These are phyloP conservation scores for Aeoliscus strigatus DNA, from an alignment of 2,797 vertebrate genomes.

Conservation along the genomic window DNA sequence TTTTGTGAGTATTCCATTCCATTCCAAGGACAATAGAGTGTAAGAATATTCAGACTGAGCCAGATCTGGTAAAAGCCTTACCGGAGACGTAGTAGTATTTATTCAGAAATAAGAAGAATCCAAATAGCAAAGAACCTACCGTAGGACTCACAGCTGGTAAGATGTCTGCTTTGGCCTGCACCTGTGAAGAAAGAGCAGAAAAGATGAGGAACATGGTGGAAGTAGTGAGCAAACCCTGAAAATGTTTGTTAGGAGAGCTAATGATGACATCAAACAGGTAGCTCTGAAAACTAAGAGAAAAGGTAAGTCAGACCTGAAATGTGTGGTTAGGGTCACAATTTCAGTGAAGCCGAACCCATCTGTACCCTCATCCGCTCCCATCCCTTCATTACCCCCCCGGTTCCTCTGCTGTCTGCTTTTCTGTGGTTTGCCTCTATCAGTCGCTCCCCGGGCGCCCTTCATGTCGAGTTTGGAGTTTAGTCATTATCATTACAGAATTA, in stretches of 20 bases:
- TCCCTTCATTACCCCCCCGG: constrained; percentile 31
- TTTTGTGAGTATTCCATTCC: no score
- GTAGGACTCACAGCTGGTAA: constrained; percentile 81
- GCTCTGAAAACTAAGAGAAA: no score
- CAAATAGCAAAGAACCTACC: constrained; percentile 37
- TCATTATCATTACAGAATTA: constrained; percentile 69
- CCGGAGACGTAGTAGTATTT: no score
- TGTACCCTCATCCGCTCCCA: constrained; percentile 39
- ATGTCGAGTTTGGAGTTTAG: constrained; percentile 56
- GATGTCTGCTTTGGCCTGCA: constrained; percentile 83
- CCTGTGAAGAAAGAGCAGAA: constrained; percentile 54
- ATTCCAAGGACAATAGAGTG: no score
- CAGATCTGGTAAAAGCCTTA: no score
- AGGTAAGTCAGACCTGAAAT: no score
- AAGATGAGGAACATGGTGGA: no score
- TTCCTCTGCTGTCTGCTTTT: constrained; percentile 29
- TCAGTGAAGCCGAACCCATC: constrained; percentile 41
- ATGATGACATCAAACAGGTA: no score
- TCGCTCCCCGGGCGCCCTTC: constrained; percentile 54
- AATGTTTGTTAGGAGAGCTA: no score
- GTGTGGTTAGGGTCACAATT: constrained; percentile 42
- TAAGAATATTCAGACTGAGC: no score
- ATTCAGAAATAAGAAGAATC: no score
- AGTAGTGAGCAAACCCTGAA: no score
- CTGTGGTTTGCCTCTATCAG: constrained; percentile 63